phyloP scores from a whole-genome alignment of 2,113 vertebrate species.

The Ctenomys sociabilis region DNA sequence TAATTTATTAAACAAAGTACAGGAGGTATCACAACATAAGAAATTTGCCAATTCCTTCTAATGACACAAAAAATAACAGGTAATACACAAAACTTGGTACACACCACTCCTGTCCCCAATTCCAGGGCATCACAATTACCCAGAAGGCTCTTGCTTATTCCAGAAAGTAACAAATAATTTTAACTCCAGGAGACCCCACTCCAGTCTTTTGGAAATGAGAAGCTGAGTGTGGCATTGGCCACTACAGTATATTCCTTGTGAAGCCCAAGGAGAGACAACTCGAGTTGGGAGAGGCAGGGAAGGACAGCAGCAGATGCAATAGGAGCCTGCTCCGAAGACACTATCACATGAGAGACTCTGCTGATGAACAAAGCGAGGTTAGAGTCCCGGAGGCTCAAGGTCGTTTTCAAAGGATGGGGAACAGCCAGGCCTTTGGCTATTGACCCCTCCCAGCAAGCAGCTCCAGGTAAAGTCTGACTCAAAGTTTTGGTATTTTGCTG shows the following conservation, averaged over 20 bases:
- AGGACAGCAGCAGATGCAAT: not conserved
- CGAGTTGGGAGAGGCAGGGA: not conserved
- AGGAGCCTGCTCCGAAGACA: not conserved
- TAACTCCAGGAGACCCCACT: not conserved
- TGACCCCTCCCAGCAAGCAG: not conserved
- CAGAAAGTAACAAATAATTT: not conserved
- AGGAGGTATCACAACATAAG: not conserved
- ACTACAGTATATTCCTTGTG: not conserved
- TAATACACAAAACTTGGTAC: not conserved
- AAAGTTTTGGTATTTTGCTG: slow-evolving; percentile 24
- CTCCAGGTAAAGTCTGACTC: slow-evolving; percentile 12
- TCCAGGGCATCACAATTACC: not conserved
- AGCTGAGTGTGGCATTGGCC: too few species aligned
- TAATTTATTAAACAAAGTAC: not conserved
- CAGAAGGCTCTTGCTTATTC: not conserved
- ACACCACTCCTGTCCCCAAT: not conserved
- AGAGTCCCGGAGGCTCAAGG: not conserved
- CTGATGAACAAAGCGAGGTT: not conserved
- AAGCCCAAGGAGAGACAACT: not conserved
- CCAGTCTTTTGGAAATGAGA: not conserved
- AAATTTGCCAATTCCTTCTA: not conserved
- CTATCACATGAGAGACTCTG: not conserved
- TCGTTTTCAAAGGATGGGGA: not conserved
- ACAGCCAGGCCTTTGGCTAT: not conserved
- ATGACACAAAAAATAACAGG: slow-evolving; percentile 27